Evolutionary conservation across 1,140 invertebrate genomes (phyloP), one percentile per base, ranked within the genome.

Genomic region (Maconellicoccus hirsutus): DNA sequence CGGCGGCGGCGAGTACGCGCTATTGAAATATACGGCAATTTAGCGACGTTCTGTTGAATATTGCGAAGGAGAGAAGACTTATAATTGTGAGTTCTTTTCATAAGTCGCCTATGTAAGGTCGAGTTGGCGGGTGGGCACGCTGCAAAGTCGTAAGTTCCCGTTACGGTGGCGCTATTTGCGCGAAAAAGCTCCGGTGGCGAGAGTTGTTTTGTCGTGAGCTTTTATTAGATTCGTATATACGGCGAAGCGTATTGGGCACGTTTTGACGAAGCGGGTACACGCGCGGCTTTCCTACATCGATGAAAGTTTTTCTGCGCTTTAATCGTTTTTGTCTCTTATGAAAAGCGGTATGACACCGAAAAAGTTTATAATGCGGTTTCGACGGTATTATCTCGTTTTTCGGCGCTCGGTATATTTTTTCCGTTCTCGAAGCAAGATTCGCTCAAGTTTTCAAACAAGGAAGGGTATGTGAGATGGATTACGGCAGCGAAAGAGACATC

Each of bases 291-390:
- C 6, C n/a, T 16, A 52, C 42, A 52, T 52, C 42, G 42, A 52
- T 52, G 42, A 52, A 52, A 52, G 42, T 52, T 52, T 52, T 52
- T 52, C 42, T 52, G 3, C 29, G 29, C 6, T 19, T 52, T 52
- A 52, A 52, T 52, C 42, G 42, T 52, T 52, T n/a, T 52, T 52
- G 42, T 52, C 42, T 52, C n/a, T 52, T 52, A 52, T 52, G 42
- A 52, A 52, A 52, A 52, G 42, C 42, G 42, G n/a, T 52, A 52
- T 52, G 42, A 52, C 42, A 52, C 42, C 42, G 42, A 52, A 52
- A 52, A 52, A 52, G 42, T 52, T 52, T 52, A 52, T 52, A 52
- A 52, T 52, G n/a, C 42, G 42, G 6, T 52, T 52, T 52, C 16
- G n/a, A 16, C 2, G 42, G 42, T 16, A 52, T 52, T 52, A 52